phyloP scores from a whole-genome alignment of 2,797 vertebrate species.

The Dipus sagitta region DNA sequence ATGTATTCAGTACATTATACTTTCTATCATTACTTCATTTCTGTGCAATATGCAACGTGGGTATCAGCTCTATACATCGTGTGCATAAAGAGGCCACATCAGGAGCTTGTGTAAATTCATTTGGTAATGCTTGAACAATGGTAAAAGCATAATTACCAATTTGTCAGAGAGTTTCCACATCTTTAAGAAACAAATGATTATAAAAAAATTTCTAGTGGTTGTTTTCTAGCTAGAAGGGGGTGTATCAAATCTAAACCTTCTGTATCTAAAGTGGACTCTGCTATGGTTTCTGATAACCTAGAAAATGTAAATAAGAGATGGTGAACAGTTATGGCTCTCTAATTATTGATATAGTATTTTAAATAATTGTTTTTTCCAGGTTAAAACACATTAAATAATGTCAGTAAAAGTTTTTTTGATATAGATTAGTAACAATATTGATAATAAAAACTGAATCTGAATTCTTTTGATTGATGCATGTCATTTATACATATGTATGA shows the following conservation, averaged over 20 bases:
- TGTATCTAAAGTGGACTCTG: not conserved
- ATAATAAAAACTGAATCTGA: not conserved
- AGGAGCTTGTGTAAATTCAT: not conserved
- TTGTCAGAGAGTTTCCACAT: not conserved
- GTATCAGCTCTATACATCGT: not conserved
- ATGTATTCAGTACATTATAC: not conserved
- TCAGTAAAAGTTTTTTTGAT: constrained; percentile 1
- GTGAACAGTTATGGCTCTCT: not conserved
- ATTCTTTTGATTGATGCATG: no score
- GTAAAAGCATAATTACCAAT: not conserved
- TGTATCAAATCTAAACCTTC: not conserved
- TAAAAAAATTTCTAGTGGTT: not conserved
- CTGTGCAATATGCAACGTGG: not conserved
- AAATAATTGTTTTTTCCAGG: not conserved
- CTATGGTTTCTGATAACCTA: not conserved
- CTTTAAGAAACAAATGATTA: not conserved
- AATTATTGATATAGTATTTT: not conserved
- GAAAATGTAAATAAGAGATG: not conserved
- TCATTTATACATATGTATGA: no score
- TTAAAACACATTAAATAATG: constrained; percentile 30
- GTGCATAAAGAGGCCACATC: no score
- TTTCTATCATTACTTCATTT: not conserved
- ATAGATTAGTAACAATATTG: not conserved
- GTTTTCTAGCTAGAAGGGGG: not conserved
- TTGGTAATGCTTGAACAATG: not conserved